Percentiles rank a stretch among this genome's conserved stretches.
These are phyloP conservation scores for Ciconia stormi DNA, from an alignment of 2,113 vertebrate genomes.

Conservation along the genomic window DNA sequence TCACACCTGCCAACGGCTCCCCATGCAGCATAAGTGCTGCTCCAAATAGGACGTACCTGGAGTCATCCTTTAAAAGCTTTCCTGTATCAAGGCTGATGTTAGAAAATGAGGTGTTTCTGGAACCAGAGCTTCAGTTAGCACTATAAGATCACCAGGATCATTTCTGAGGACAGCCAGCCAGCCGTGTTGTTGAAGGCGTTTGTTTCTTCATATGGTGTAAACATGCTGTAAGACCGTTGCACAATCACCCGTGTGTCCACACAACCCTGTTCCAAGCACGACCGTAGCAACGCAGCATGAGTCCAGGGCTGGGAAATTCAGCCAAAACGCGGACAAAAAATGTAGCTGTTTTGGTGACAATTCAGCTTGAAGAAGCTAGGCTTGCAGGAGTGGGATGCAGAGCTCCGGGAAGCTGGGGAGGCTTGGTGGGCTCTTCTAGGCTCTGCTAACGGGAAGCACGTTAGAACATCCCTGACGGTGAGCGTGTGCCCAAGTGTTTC, in stretches of 20 bases:
- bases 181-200: rapidly evolving
- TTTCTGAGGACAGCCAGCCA: neutral
- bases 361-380: neutral
- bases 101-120: neutral
- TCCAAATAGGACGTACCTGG: rapidly evolving
- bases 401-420: neutral
- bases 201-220: neutral
- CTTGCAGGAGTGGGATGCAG: neutral
- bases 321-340: rapidly evolving
- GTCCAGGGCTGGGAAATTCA: neutral
- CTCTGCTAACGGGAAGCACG: neutral
- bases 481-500: neutral
- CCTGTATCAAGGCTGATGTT: neutral
- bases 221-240: neutral
- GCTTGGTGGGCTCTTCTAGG: neutral
- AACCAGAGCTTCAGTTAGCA: neutral
- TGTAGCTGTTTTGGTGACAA: neutral
- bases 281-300: rapidly evolving
- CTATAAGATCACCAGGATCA: neutral
- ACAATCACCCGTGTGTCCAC: neutral
- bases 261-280: neutral
- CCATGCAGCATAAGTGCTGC: neutral
- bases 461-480: neutral
- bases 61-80: neutral
- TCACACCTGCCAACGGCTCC: neutral